Evolutionary conservation across 2,113 vertebrate species (phyloP).

Genomic region (Genyomyrus donnyi): DNA sequence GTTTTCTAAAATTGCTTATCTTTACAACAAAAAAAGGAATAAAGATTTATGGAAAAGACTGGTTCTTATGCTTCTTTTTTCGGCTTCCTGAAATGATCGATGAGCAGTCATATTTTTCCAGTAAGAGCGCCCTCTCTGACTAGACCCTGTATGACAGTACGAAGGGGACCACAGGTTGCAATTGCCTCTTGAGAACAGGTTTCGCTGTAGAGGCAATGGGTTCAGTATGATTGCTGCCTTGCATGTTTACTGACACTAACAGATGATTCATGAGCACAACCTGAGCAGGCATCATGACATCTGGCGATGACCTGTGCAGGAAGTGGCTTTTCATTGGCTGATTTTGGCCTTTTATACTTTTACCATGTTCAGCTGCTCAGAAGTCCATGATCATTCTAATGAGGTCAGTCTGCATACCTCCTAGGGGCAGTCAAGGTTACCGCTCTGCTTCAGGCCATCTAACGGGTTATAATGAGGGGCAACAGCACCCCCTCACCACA

Average conservation of each 20-base stretch:
- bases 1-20: conserved; percentile 56
- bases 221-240: background rate
- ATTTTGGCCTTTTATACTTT: background rate
- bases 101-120: background rate
- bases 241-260: background rate
- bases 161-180: background rate
- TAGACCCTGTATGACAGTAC: background rate
- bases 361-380: background rate
- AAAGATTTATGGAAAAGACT: conserved; percentile 47
- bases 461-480: background rate
- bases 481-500: background rate
- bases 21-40: conserved; percentile 53
- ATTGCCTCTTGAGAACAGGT: background rate
- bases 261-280: background rate
- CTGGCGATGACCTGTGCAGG: background rate
- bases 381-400: background rate
- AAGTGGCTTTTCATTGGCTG: background rate
- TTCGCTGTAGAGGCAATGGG: background rate
- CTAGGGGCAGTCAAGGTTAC: background rate
- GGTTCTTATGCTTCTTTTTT: conserved; percentile 2
- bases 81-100: background rate
- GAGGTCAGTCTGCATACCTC: background rate
- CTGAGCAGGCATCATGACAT: background rate
- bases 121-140: background rate
- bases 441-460: background rate